Conservation (phyloP, 2,888 invertebrate genomes). For the Deroplatys truncata region DNA sequence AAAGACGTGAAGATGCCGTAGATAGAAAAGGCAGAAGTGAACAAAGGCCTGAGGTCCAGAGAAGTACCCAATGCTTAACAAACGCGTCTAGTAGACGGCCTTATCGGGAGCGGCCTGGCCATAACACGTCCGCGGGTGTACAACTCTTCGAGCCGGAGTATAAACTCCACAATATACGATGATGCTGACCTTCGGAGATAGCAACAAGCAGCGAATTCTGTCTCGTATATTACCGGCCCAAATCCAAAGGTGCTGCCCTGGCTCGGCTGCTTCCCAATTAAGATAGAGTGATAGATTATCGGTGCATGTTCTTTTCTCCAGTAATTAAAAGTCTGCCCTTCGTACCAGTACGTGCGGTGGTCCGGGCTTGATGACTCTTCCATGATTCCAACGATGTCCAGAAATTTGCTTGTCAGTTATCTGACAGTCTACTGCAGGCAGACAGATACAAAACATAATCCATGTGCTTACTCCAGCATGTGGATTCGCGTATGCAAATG, state of each 20-base stretch:
- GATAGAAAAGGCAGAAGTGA: neutral
- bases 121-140: neutral
- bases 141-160: neutral
- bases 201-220: neutral
- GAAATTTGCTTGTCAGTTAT: neutral
- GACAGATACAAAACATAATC: too few species aligned
- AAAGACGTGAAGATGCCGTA: too few species aligned
- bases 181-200: conserved; percentile 6
- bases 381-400: neutral
- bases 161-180: conserved; percentile 10
- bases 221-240: neutral
- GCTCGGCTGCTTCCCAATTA: neutral
- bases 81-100: neutral
- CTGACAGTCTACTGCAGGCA: neutral
- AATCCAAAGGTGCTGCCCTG: neutral
- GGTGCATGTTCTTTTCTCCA: neutral
- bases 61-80: neutral
- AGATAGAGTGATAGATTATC: neutral
- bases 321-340: neutral
- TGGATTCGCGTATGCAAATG: too few species aligned
- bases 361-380: neutral
- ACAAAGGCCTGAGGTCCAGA: neutral
- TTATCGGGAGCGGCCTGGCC: neutral
- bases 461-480: too few species aligned
- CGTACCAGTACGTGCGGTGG: neutral